A percentile compares a stretch with the other conserved stretches of the same genome.
phyloP scores from a whole-genome alignment of 2,113 vertebrate species.

The Siniperca knerii region DNA sequence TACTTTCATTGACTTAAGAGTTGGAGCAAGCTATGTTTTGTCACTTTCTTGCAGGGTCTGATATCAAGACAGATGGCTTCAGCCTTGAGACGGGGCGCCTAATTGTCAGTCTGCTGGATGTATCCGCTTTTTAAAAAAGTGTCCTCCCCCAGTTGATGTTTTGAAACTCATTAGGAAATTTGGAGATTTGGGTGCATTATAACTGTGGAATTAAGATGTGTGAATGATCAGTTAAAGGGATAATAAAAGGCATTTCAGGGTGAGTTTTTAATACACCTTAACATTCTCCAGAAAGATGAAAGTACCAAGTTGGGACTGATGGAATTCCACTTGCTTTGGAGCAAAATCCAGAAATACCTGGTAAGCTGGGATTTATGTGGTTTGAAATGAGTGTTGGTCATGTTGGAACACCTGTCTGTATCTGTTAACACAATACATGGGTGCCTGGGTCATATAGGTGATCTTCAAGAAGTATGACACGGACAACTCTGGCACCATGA shows the following conservation, averaged over 20 bases:
- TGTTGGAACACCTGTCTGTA: not conserved
- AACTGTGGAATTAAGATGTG: not conserved
- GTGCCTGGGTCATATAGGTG: slow-evolving; percentile 35
- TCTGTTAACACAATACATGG: not conserved
- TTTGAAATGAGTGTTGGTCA: not conserved
- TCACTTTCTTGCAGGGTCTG: slow-evolving; percentile 83
- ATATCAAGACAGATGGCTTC: slow-evolving; percentile 94
- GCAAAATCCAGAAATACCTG: slow-evolving; percentile 83
- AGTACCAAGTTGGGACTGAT: slow-evolving; percentile 76
- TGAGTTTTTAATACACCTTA: slow-evolving; percentile 51
- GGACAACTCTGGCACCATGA: slow-evolving; percentile 79
- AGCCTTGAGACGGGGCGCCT: slow-evolving; percentile 90
- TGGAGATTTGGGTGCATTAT: not conserved
- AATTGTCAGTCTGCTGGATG: slow-evolving; percentile 93
- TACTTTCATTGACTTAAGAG: not conserved
- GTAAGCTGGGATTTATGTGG: slow-evolving; percentile 53
- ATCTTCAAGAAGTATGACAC: slow-evolving; percentile 72
- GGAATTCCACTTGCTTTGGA: slow-evolving; percentile 82
- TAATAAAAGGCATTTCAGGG: not conserved
- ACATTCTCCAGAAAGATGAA: slow-evolving; percentile 79
- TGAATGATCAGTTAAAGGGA: not conserved
- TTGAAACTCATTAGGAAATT: not conserved
- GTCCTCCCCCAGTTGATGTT: not conserved
- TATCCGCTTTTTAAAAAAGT: slow-evolving; percentile 86
- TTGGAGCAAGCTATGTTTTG: not conserved